Evolutionary conservation across 2,888 invertebrate genomes (phyloP), one percentile per base, ranked within the genome.

Genomic region (Pseudanteris insignis): DNA sequence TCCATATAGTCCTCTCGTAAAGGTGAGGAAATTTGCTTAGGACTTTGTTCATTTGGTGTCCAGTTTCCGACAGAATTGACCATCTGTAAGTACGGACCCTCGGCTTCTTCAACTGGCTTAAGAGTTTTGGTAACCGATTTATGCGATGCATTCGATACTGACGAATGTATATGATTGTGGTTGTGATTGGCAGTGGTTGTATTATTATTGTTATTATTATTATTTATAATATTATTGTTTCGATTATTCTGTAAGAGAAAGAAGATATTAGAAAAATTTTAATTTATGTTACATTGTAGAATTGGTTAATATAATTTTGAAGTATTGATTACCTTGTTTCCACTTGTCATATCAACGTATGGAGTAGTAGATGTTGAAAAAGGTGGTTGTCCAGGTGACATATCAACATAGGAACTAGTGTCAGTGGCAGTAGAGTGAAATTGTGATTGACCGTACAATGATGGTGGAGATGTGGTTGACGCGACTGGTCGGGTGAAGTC

Each of bases 401-500:
- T 83, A 63, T 83, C 83, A 37, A 83, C 81, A 67, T 83, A 83
- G 55, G 83, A 81, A 65, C 81, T 81, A 32, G 77, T 77, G 60
- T 81, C 80, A 28, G 73, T 78, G 75, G 76, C 76, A 73, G 78
- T 77, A 66, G 79, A 75, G 68, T 75, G 77, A 41, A 75, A 71
- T 68, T 77, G 75, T 47, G 77, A 70, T 50, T 71, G 69, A 15
- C 68, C 69, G 34, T 76, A 75, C 11, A 74, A 71, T 25, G 74
- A 73, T n/a, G 75, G 70, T 3, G 73, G 73, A 6, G 75, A 75
- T 28, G 80, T 66, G 1, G 71, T 69, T 25, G 71, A 63, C 41
- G 67, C 72, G 64, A 68, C 76, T 9, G 78, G 79, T 65, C 81
- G 83, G 0, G 86, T 85, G 70, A 89, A 90, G 75, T 90, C 89